A percentile compares a stretch with the other conserved stretches of the same genome.
phyloP scores from a whole-genome alignment of 2,113 vertebrate species.

The Myrmecobius fasciatus region DNA sequence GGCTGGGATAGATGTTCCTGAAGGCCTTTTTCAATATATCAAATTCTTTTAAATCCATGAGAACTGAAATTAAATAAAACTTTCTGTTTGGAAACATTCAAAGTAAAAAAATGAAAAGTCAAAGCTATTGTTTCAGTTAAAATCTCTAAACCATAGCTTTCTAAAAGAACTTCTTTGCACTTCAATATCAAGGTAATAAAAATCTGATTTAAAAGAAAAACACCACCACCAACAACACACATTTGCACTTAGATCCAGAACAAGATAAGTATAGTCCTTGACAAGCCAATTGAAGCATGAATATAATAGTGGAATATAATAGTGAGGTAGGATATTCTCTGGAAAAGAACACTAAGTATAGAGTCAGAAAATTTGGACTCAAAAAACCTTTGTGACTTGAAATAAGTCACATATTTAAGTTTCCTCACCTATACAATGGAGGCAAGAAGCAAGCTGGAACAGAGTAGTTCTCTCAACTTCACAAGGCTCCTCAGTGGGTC shows the following conservation, averaged over 20 bases:
- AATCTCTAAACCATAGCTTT: not conserved
- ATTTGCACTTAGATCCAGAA: not conserved
- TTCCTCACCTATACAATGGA: conserved; percentile 23
- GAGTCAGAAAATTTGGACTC: not conserved
- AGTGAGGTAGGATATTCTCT: not conserved
- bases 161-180: not conserved
- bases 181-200: not conserved
- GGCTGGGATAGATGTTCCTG: not conserved
- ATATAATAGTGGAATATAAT: not conserved
- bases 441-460: not conserved
- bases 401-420: not conserved
- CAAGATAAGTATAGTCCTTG: not conserved
- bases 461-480: not conserved
- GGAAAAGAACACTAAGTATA: not conserved
- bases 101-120: not conserved
- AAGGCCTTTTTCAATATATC: not conserved
- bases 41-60: not conserved
- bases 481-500: not conserved
- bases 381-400: not conserved
- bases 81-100: not conserved
- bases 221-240: no score
- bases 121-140: not conserved
- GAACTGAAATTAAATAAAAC: not conserved
- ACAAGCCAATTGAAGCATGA: not conserved
- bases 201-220: not conserved